Evolutionary conservation across 1,140 invertebrate species (phyloP).

Genomic region (Drosophila kepulauana): DNA sequence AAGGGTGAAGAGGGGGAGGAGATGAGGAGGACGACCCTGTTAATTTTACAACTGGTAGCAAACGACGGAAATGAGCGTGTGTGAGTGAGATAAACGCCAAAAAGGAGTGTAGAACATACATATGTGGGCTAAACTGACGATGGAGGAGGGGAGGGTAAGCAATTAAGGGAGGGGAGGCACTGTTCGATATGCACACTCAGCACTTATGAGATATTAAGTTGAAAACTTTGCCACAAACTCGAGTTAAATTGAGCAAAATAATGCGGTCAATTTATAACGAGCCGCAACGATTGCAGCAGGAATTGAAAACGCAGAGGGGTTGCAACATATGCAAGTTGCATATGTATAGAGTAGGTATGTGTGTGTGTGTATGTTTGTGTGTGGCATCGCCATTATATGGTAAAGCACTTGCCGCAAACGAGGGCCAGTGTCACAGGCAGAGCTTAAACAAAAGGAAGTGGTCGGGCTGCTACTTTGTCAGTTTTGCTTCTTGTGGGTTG

Average conservation of each 20-base stretch:
- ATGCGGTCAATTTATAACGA: constrained; percentile 82
- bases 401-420: constrained; percentile 53
- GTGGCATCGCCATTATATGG: constrained; percentile 60
- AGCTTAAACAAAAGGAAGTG: constrained; percentile 81
- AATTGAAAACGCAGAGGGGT: constrained; percentile 7
- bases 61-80: constrained; percentile 53
- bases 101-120: constrained; percentile 4
- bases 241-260: constrained; percentile 83
- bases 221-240: constrained; percentile 70
- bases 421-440: constrained; percentile 68
- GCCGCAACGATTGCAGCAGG: neutral
- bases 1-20: neutral
- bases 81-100: constrained; percentile 39
- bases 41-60: constrained; percentile 52
- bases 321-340: constrained; percentile 12
- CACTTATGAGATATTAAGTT: constrained; percentile 82
- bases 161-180: constrained; percentile 6
- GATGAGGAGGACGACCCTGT: constrained; percentile 42
- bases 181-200: constrained; percentile 68
- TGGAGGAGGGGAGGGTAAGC: neutral
- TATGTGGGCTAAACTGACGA: neutral
- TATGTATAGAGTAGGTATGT: constrained; percentile 1
- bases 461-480: constrained; percentile 80
- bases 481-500: constrained; percentile 69
- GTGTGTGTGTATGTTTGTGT: constrained; percentile 35